Evolutionary conservation across 2,888 invertebrate species (phyloP), one percentile per base, ranked within the genome.

Genomic region (Willowsia nigromaculata): DNA sequence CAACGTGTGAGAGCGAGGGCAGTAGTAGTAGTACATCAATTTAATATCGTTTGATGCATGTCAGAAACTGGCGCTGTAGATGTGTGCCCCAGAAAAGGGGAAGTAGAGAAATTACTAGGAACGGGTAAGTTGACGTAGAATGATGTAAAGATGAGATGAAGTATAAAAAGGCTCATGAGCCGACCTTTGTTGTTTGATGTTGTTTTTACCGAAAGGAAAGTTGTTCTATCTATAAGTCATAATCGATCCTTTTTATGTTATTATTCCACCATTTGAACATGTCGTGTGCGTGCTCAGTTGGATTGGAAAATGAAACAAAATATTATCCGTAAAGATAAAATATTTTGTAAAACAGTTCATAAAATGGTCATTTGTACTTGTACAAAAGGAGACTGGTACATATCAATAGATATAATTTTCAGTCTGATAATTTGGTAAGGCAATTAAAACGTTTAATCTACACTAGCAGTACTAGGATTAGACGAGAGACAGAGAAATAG

Each of bases 1-100:
- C 43, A 11, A 71, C 25, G 25, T 50, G 74, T 47, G 50, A 40
- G 76, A 68, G 22, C 65, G n/a, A n/a, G n/a, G n/a, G n/a, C n/a
- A n/a, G n/a, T n/a, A n/a, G n/a, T n/a, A 43, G 53, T 25, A 80
- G 71, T 65, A 76, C 76, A 76, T 85, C 76, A 85, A 85, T 85
- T 85, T 76, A 62, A 27, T 68, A 37, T 50, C 71, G 18, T 33
- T 18, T 43, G 27, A 40, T 71, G 43, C 43, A 71, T 2, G 43
- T 43, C 71, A 71, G n/a, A 11, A 40, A 71, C 43, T n/a, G n/a
- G 11, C 25, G 18, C 22, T 56, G 22, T 22, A 56, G 30, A 62
- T 18, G 13, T 27, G 7, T 33, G 15, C 2, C 37, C 9, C 22
- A 59, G 9, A 83, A n/a, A 47, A 82, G 71, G 76, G 71, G 74